These are phyloP conservation scores for Sebastes schlegelii DNA, from an alignment of 2,113 vertebrate species.

Conservation along the genomic window DNA sequence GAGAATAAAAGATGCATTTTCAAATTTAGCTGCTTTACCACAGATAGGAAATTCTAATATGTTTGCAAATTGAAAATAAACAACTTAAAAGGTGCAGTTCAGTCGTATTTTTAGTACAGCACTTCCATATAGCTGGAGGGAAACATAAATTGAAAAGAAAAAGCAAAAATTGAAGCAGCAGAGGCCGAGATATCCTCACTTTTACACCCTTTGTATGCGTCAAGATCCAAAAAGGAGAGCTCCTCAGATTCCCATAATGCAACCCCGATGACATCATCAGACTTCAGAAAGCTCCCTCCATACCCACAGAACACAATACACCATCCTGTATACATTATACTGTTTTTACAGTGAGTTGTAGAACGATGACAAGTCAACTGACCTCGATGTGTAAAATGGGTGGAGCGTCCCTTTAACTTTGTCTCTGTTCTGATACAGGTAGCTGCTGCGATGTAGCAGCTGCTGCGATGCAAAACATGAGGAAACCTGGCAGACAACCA, in stretches of 20 bases:
- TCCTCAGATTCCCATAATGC: not conserved
- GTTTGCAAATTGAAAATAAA: not conserved
- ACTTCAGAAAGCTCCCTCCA: not conserved
- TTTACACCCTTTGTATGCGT: not conserved
- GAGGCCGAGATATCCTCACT: not conserved
- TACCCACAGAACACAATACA: not conserved
- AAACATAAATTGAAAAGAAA: not conserved
- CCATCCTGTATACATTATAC: not conserved
- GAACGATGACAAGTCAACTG: not conserved
- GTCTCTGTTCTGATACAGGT: not conserved
- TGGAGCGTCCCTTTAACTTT: not conserved
- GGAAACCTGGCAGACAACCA: not conserved
- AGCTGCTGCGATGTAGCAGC: not conserved
- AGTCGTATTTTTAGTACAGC: not conserved
- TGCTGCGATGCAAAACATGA: constrained; percentile 2
- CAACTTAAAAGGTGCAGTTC: not conserved
- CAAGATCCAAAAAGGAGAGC: not conserved
- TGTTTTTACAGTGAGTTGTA: not conserved
- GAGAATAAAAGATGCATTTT: not conserved
- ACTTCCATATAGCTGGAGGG: not conserved
- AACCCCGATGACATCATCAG: not conserved
- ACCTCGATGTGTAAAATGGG: not conserved
- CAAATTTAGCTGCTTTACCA: not conserved
- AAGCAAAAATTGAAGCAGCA: not conserved
- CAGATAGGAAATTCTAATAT: not conserved